Evolutionary conservation across 2,888 invertebrate species (phyloP), one percentile per base, ranked within the genome.

Genomic region (Acleris holmiana): DNA sequence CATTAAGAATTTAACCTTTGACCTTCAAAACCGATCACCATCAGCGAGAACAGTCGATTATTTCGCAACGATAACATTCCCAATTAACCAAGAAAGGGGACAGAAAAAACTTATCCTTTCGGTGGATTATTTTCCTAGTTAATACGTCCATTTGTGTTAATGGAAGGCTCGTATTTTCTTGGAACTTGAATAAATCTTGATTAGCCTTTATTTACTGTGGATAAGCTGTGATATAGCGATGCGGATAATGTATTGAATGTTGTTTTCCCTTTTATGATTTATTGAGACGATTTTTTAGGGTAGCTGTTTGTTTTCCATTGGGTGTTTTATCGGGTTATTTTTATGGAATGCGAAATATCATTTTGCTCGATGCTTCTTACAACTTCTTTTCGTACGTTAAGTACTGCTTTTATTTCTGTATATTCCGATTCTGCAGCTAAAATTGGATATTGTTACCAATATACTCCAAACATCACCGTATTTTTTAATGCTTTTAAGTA

Each of bases 141-240:
- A 71, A 75, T 72, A 71, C 71, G 53, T 68, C 74, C 75, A 76
- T 76, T 76, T 73, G 71, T 67, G 70, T 70, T 73, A 75, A 73
- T 74, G 73, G 72, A 71, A 61, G 62, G 56, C 60, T 67, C 72
- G 64, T 73, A 74, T 72, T 73, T 68, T 69, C 70, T 67, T 54
- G 66, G 55, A 40, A 53, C 47, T 61, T 68, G 68, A 63, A 71
- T 70, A 73, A 73, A 72, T 72, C 69, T 66, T 71, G 68, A 71
- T 68, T 71, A 69, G 69, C 68, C 61, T 66, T 68, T 72, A 67
- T 71, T 73, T 71, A 67, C 67, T 44, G 62, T 61, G 61, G 17
- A 63, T 67, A 58, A 63, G 50, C 50, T 15, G 49, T 44, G 47
- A 47, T 59, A 64, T 59, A 55, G 54, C 59, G 54, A 49, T 21